Conservation (phyloP, 2,113 vertebrate genomes). For the Colistium nudipinnis region DNA sequence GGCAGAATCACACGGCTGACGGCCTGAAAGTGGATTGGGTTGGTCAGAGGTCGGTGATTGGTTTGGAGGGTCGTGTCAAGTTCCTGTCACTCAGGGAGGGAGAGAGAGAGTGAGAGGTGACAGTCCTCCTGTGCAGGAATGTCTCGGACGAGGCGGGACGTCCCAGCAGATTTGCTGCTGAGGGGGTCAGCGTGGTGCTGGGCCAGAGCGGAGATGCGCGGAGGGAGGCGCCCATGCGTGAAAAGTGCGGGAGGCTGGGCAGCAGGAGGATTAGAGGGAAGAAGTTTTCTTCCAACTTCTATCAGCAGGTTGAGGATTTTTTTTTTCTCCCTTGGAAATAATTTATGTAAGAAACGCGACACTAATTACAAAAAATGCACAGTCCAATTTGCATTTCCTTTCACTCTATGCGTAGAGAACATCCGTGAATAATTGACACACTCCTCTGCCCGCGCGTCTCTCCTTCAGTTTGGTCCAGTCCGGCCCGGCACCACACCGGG, state of each 20-base stretch:
- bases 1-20: conserved; percentile 63
- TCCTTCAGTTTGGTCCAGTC: conserved; percentile 58
- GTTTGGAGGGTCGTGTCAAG: conserved; percentile 38
- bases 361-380: not conserved
- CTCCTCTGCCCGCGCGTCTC: conserved; percentile 33
- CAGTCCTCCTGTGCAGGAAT: conserved; percentile 51
- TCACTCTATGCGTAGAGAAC: not conserved
- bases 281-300: not conserved
- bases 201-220: conserved; percentile 48
- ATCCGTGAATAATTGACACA: not conserved
- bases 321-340: not conserved
- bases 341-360: not conserved
- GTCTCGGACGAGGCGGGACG: conserved; percentile 25
- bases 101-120: conserved; percentile 25
- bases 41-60: conserved; percentile 33
- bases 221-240: conserved; percentile 47
- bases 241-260: conserved; percentile 41
- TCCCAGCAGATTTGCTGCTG: conserved; percentile 61
- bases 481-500: conserved; percentile 51
- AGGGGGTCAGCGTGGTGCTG: conserved; percentile 40
- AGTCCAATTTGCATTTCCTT: not conserved
- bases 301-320: not conserved
- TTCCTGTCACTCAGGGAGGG: conserved; percentile 32
- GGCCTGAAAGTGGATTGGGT: conserved; percentile 62
- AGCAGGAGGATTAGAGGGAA: conserved; percentile 14